These are phyloP conservation scores for Centroberyx gerrardi DNA, from an alignment of 2,797 vertebrate species.

Conservation along the genomic window DNA sequence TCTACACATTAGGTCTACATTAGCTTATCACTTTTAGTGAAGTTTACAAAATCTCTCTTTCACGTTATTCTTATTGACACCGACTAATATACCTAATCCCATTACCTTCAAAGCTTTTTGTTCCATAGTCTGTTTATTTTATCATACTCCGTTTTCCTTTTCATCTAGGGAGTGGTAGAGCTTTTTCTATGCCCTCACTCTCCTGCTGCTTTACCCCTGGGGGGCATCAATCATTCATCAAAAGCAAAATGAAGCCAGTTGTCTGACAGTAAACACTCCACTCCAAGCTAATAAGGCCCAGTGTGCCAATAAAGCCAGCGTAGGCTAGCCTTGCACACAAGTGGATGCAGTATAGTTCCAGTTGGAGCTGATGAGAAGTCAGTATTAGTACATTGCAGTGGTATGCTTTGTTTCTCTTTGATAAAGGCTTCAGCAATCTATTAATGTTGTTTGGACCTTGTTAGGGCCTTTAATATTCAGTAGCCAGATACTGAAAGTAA, in stretches of 20 bases:
- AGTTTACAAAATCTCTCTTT: constrained; percentile 14
- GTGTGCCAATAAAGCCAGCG: constrained; percentile 52
- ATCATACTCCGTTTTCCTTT: constrained; percentile 26
- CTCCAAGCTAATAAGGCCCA: constrained; percentile 70
- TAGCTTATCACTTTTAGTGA: not conserved
- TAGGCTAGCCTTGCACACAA: constrained; percentile 34
- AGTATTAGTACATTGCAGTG: constrained; percentile 5
- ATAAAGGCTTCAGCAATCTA: constrained; percentile 15
- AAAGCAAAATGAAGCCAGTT: constrained; percentile 67
- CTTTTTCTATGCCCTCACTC: constrained; percentile 21
- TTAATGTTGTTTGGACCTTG: constrained; percentile 22
- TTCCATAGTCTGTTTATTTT: constrained; percentile 36
- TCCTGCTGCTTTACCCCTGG: constrained; percentile 36
- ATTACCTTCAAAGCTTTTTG: constrained; percentile 38
- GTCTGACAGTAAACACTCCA: constrained; percentile 64
- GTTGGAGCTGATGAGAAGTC: constrained; percentile 19
- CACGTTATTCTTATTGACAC: constrained; percentile 18
- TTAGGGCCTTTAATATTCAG: constrained; percentile 7
- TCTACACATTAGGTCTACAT: too few relatives aligned
- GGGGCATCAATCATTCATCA: constrained; percentile 74
- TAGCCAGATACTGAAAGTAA: constrained; percentile 10
- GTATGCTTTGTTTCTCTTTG: constrained; percentile 42
- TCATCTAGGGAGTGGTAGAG: not conserved
- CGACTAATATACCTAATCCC: not conserved
- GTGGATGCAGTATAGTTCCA: constrained; percentile 3